Evolutionary conservation across 1,140 invertebrate genomes (phyloP), one percentile per base, ranked within the genome.

Genomic region (Augochlora pura): DNA sequence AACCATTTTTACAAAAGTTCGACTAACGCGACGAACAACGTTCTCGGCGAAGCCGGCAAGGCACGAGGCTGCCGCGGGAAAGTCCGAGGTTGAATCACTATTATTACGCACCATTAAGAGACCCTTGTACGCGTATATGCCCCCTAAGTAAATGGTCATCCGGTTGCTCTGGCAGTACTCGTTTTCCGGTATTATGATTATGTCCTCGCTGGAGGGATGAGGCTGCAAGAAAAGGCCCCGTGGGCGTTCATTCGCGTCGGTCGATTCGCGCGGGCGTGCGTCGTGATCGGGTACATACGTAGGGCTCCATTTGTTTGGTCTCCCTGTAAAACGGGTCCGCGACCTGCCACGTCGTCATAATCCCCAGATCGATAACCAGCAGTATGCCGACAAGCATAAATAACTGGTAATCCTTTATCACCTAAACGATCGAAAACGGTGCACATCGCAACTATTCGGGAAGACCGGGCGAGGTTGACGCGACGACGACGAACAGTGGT

Each of bases 61-160:
- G n/a, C n/a, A n/a, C n/a, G n/a, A n/a, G n/a, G n/a, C n/a, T n/a
- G n/a, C n/a, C 10, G 42, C 14, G 9, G 12, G 14, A 12, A 46
- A 46, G 42, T 46, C 42, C 42, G 42, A 46, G 12, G 42, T 12
- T 46, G 12, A 46, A 46, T 46, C 14, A 46, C 42, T 46, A 3
- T 46, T 46, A 57, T 32, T 77, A 85, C 88, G 88, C 93, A 99
- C 99, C 97, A 99, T 96, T 54, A 99, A 93, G 64, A 99, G 93
- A 77, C 99, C 99, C 93, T 99, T 99, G 90, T 99, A 99, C 64
- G 97, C 97, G 92, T 99, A 99, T 89, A 99, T 98, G 83, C 96
- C 95, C 46, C 97, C 97, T 73, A 99, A 96, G 93, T 99, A 99
- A 75, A 99, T 97, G 18, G 97, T 98, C 96, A 99, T 99, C 86